Base-by-base conservation (phyloP, 2,797 vertebrate genomes). In the Pseudocheirus occidentalis region DNA sequence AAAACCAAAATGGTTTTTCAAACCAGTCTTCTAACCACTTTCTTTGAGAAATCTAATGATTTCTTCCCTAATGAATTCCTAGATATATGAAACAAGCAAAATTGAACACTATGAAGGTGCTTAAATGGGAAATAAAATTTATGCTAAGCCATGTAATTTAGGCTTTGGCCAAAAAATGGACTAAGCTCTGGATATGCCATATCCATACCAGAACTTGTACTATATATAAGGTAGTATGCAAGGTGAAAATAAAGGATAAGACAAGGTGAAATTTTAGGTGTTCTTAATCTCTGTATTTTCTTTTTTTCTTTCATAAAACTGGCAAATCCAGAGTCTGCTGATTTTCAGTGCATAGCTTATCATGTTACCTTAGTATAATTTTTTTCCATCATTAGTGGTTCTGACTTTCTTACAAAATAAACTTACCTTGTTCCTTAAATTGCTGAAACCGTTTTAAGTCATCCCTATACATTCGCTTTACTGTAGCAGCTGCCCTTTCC, bases 401-500 rank as follows among this genome's bases (percentile, higher is more conserved):
- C 40, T 73, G 12, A 55, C 40, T 90, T 90, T 55, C 28, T 90
- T 90, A 55, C 90, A 90, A 55, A 90, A 90, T 27, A 34, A 90
- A 90, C 96, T 97, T 94, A 99, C 99, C 99, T 97, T 98, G 97
- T 1, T 96, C 97, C 96, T 98, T 98, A 93, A 99, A 99, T 11
- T 97, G 31, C 87, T 96, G 98, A 96, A 99, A 99, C 14, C 99
- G 98, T 0, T 0, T 1, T 13, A 99, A 73, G 94, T 99, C 99
- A 55, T 98, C 98, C 7, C 96, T 96, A 92, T 98, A 98, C 98
- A 99, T 98, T 5, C 98, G 97, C 91, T 1, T 98, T 91, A 99
- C 31, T 0, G 98, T 98, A 0, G 21, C 2, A 4, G 98, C 96
- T 0, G 98, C 96, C 52, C 98, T 94, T 0, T 34, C 98, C 95